Base-by-base conservation (phyloP, 2,888 invertebrate genomes). In the Hybos culiciformis region DNA sequence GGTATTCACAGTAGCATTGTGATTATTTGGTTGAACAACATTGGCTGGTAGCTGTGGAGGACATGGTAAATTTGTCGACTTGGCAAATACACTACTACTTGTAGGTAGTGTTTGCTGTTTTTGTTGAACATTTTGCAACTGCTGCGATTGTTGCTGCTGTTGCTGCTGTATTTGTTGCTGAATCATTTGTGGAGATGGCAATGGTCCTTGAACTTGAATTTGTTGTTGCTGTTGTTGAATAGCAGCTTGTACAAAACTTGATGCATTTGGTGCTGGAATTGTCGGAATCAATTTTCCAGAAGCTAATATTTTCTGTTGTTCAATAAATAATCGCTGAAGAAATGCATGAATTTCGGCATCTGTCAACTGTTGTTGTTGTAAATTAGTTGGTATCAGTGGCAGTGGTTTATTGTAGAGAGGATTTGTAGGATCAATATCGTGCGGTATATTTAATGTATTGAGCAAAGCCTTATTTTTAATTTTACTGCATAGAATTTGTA, bases 281-380 rank as follows among this genome's bases (percentile, higher is more conserved):
- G 75, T 75, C 7, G 76, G 73, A 50, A 80, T 70, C 47, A 79
- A 66, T 62, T 82, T 82, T 8, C 82, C 83, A 11, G 77, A 74
- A 1, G 79, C 74, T 48, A 83, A 57, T 48, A 84, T 81, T 56
- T 77, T 78, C 48, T 80, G 75, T 55, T 83, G 81, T 49, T 81
- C 78, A 43, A 75, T 71, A 51, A 78, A 75, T 24, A 83, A 61
- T 50, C 74, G 70, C 45, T 74, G 71, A 38, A 79, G 55, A 9
- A 72, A 58, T 9, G 68, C 59, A 55, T 76, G 72, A 42, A 68
- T 67, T 47, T 78, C 77, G 11, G 69, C 61, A 49, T 70, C 71
- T 3, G 67, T 69, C 53, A 70, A 69, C 12, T 56, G 56, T 46
- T 69, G 69, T 32, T 67, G 45, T 38, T 55, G 56, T 29, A 51